phyloP scores from a whole-genome alignment of 1,140 invertebrate species.

The Melipona quadrifasciata region DNA sequence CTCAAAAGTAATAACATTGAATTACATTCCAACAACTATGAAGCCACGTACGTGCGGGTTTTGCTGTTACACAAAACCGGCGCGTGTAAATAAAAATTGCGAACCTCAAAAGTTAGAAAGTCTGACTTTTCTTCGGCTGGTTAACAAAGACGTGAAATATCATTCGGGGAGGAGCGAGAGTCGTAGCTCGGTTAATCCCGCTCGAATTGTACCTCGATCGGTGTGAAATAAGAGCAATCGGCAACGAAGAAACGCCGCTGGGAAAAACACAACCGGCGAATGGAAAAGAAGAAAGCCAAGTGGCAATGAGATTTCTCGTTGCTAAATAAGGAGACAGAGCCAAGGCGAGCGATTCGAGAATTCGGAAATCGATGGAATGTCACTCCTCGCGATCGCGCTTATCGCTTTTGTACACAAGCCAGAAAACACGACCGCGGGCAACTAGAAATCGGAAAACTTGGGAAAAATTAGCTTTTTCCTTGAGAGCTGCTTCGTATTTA shows the following conservation, averaged over 20 bases:
- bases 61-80: not conserved
- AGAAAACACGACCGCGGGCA: not conserved
- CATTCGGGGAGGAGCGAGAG: no score
- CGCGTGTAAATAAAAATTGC: not conserved
- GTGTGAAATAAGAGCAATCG: not conserved
- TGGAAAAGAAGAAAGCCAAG: slow-evolving; percentile 35
- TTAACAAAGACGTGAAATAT: not conserved
- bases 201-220: not conserved
- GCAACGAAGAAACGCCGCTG: not conserved
- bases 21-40: not conserved
- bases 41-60: not conserved
- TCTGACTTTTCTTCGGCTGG: not conserved
- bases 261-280: not conserved
- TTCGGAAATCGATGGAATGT: slow-evolving; percentile 59
- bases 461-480: not conserved
- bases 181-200: no score
- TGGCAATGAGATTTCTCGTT: slow-evolving; percentile 55
- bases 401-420: slow-evolving; percentile 21
- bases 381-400: not conserved
- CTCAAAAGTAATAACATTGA: not conserved
- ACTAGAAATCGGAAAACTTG: slow-evolving; percentile 19
- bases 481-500: not conserved
- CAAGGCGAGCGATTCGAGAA: slow-evolving; percentile 37
- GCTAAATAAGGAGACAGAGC: slow-evolving; percentile 45
- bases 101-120: not conserved